phyloP scores from a whole-genome alignment of 2,797 vertebrate species.

The Tarsius wallacei region DNA sequence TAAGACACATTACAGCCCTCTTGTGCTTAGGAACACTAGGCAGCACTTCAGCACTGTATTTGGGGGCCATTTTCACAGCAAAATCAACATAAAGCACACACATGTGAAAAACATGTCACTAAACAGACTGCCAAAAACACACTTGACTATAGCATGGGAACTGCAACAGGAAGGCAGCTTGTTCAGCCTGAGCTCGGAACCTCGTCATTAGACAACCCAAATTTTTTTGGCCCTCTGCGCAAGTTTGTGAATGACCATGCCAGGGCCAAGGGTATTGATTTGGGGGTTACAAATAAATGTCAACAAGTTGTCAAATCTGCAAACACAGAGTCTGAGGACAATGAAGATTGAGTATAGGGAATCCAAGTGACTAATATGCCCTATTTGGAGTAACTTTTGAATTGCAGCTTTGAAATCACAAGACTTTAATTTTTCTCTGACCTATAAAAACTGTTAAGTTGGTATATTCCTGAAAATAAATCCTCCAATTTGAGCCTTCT shows the following conservation, averaged over 20 bases:
- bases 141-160: neutral
- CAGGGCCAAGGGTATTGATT: neutral
- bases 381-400: conserved; percentile 56
- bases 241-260: neutral
- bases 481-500: neutral
- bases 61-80: neutral
- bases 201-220: fast-evolving
- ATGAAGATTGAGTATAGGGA: neutral
- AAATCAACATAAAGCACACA: neutral
- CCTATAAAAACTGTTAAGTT: neutral
- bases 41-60: neutral
- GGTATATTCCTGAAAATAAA: neutral
- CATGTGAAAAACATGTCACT: neutral
- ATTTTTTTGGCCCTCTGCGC: neutral
- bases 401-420: conserved; percentile 8
- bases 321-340: neutral
- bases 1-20: neutral
- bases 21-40: neutral
- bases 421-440: neutral
- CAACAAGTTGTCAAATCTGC: neutral
- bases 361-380: neutral
- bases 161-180: neutral
- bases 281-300: neutral
- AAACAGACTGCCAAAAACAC: neutral
- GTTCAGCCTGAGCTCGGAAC: neutral